Percentiles rank a stretch among this genome's conserved stretches.
Conservation (phyloP, 2,113 vertebrate genomes). For the Vulpes ferrilata region DNA sequence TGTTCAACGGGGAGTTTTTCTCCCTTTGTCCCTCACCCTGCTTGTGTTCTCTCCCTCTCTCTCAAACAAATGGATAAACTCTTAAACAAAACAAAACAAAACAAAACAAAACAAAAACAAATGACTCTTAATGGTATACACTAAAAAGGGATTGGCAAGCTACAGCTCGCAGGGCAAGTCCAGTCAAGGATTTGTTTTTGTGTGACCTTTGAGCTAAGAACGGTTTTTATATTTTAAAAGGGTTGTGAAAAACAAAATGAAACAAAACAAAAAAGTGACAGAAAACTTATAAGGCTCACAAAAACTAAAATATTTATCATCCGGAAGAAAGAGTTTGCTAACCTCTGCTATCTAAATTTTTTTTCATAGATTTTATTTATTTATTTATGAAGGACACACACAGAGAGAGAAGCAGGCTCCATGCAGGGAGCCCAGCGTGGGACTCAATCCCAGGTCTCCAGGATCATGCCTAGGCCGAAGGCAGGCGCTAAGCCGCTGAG, state of each 20-base stretch:
- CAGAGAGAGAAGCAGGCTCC: no score
- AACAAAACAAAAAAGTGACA: not conserved
- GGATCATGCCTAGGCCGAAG: no score
- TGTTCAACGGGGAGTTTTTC: no score
- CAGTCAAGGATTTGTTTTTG: not conserved
- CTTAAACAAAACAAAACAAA: no score
- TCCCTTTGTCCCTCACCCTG: no score
- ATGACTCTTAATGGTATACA: not conserved
- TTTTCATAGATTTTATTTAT: no score
- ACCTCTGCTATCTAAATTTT: not conserved
- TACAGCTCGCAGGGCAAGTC: not conserved
- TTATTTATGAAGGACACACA: no score
- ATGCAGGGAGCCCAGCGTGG: no score
- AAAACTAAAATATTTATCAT: constrained; percentile 38
- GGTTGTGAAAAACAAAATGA: not conserved
- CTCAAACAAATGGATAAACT: no score
- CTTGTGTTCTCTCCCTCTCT: no score
- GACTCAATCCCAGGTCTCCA: no score
- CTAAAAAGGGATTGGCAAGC: not conserved
- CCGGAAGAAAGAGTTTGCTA: not conserved
- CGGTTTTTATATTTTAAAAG: constrained; percentile 11
- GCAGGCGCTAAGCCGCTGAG: no score
- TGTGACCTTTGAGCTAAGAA: not conserved
- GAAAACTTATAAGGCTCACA: not conserved
- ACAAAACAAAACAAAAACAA: not conserved